Evolutionary conservation across 1,140 invertebrate genomes (phyloP).

Genomic region (Drosophila parvula): DNA sequence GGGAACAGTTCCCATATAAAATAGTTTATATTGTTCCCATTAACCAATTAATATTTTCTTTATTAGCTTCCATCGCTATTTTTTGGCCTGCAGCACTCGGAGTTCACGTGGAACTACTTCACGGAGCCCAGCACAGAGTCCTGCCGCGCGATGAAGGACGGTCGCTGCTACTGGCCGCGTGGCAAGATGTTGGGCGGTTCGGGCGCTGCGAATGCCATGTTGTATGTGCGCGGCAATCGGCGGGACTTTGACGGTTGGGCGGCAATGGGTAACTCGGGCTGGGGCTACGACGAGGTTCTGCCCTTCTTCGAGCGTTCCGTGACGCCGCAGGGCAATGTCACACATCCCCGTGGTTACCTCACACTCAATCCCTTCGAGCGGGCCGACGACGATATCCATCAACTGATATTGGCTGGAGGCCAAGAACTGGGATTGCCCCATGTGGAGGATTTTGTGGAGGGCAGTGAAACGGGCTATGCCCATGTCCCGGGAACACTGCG

Average conservation of each 20-base stretch:
- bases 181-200: slow-evolving; percentile 91
- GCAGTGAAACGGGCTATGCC: slow-evolving; percentile 85
- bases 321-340: slow-evolving; percentile 76
- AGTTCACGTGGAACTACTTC: slow-evolving; percentile 88
- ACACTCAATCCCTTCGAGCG: slow-evolving; percentile 57
- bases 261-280: slow-evolving; percentile 83
- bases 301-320: slow-evolving; percentile 83
- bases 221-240: slow-evolving; percentile 70
- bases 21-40: no score
- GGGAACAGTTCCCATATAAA: no score
- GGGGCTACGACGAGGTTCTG: slow-evolving; percentile 72
- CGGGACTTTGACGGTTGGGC: slow-evolving; percentile 87
- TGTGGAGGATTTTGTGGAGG: slow-evolving; percentile 66
- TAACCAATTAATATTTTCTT: background rate
- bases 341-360: slow-evolving; percentile 58
- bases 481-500: slow-evolving; percentile 85
- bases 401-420: slow-evolving; percentile 40
- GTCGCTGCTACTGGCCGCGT: slow-evolving; percentile 87
- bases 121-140: slow-evolving; percentile 86
- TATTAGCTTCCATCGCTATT: slow-evolving; percentile 85
- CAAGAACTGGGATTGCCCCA: slow-evolving; percentile 47
- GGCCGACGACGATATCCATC: slow-evolving; percentile 70
- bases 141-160: slow-evolving; percentile 85
- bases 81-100: slow-evolving; percentile 84
- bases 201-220: slow-evolving; percentile 92